A percentile compares a stretch with the other conserved stretches of the same genome.
Conservation (phyloP, 1,140 invertebrate genomes). For the Phymorhynchus buccinoides region DNA sequence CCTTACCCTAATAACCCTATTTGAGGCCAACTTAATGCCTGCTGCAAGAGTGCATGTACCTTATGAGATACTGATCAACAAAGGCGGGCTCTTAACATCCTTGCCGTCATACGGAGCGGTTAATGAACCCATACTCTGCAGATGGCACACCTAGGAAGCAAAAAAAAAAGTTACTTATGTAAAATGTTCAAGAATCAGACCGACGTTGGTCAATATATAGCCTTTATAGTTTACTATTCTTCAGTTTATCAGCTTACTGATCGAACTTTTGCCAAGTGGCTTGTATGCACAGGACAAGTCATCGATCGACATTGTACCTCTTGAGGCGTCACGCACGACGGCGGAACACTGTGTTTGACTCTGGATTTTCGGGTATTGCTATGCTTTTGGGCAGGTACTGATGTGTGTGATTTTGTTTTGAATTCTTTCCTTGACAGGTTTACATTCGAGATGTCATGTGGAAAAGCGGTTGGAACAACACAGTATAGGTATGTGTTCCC, state of each 20-base stretch:
- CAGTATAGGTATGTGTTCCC: background rate
- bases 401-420: background rate
- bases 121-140: background rate
- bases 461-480: no score
- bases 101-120: no score
- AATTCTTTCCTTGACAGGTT: no score
- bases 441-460: no score
- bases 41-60: no score
- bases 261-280: background rate
- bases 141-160: background rate
- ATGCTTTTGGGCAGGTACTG: slow-evolving; percentile 64
- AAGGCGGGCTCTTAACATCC: no score
- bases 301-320: slow-evolving; percentile 64
- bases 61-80: no score
- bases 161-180: no score
- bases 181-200: background rate
- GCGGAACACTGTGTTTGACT: slow-evolving; percentile 71
- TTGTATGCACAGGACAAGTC: slow-evolving; percentile 58
- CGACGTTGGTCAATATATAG: background rate
- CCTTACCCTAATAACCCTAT: no score
- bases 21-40: no score
- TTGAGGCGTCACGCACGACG: slow-evolving; percentile 68
- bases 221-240: background rate
- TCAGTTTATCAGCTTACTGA: background rate
- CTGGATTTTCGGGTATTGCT: slow-evolving; percentile 69